Percentiles rank a stretch among this genome's conserved stretches.
Conservation (phyloP, 2,113 vertebrate genomes). For the Onychostruthus taczanowskii region DNA sequence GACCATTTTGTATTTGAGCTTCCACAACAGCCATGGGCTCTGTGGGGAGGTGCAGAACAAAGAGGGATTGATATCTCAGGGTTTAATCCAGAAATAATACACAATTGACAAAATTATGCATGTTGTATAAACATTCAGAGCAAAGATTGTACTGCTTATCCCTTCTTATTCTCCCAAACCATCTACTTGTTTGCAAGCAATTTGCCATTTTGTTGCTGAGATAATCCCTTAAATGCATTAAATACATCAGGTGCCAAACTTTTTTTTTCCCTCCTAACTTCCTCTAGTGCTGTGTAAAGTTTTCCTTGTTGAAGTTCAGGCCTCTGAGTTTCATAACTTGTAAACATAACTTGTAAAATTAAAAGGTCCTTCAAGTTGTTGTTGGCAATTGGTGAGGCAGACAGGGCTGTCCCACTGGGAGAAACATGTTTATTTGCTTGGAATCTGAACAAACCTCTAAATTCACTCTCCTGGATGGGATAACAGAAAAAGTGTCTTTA, state of each 20-base stretch:
- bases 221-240: conserved; percentile 28
- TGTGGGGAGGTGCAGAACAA: neutral
- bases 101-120: neutral
- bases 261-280: neutral
- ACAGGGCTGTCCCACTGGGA: neutral
- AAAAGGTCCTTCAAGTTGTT: neutral
- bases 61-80: neutral
- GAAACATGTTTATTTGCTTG: neutral
- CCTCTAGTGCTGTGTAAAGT: neutral
- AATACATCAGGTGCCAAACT: neutral
- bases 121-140: conserved; percentile 21
- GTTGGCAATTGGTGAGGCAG: neutral
- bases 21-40: neutral
- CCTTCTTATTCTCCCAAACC: conserved; percentile 33
- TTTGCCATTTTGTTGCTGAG: conserved; percentile 3
- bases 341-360: neutral
- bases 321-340: neutral
- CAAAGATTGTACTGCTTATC: conserved; percentile 19
- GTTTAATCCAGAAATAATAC: conserved; percentile 48
- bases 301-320: neutral
- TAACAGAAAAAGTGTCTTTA: neutral
- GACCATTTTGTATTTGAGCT: neutral
- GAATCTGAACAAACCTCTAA: neutral
- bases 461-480: neutral
- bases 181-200: neutral